Evolutionary conservation across 2,797 vertebrate genomes (phyloP).

Genomic region (Neomorphus geoffroyi): DNA sequence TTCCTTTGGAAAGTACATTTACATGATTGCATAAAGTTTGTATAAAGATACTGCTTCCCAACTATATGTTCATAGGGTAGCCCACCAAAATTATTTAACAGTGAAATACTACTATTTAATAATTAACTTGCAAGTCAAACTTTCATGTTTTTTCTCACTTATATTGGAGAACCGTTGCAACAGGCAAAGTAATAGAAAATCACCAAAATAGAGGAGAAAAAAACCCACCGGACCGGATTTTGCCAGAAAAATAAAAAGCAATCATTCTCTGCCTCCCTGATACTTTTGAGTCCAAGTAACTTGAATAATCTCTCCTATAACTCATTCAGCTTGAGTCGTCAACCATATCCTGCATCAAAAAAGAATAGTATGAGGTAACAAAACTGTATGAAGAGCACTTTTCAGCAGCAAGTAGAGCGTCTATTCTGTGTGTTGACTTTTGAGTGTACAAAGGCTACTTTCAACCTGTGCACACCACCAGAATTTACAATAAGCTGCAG

Average conservation of each 20-base stretch:
- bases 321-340: neutral
- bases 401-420: neutral
- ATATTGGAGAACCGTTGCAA: neutral
- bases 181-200: neutral
- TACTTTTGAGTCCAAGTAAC: neutral
- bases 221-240: neutral
- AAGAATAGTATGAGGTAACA: neutral
- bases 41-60: neutral
- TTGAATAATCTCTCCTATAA: neutral
- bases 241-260: neutral
- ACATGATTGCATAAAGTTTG: neutral
- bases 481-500: neutral
- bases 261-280: neutral
- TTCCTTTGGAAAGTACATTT: neutral
- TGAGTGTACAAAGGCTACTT: neutral
- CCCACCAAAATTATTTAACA: neutral
- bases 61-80: neutral
- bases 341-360: neutral
- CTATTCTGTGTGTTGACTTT: neutral
- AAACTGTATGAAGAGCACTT: neutral
- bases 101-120: neutral
- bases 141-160: neutral
- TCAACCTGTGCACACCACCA: neutral
- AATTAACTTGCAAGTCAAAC: neutral
- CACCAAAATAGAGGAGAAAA: neutral